Base-by-base conservation (phyloP, 2,888 invertebrate genomes). In the Encarsia formosa region DNA sequence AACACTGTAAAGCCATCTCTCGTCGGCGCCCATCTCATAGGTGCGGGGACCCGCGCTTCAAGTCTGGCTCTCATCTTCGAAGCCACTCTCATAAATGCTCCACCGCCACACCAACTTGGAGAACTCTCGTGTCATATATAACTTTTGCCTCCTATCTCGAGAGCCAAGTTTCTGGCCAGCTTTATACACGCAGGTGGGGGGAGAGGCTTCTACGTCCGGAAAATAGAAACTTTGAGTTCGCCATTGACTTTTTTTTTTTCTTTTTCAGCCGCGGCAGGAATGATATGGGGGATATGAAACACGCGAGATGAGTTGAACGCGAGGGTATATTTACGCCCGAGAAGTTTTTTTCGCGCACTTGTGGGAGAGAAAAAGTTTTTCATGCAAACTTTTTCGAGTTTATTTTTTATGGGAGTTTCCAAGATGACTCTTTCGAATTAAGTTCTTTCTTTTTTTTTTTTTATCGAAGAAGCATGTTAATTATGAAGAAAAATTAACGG, bases 1-100 rank as follows among this genome's bases (percentile, higher is more conserved):
- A 65, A 69, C 65, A 66, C 63, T 61, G 63, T 52, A 63, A 65
- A 59, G 57, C 65, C 65, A 64, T 65, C 56, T 61, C 57, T 59
- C 54, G 48, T 22, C 15, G 46, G 15, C 29, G 59, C 62, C 59
- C 52, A 59, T 59, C 62, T 59, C 60, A 50, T 59, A 48, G 52
- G 45, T 35, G 43, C 39, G 42, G 37, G 39, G 41, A 41, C 34
- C 46, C 23, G 39, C 15, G 41, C 32, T 22, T 46, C n/a, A n/a
- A n/a, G n/a, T n/a, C n/a, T n/a, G n/a, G n/a, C n/a, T n/a, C 38
- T 45, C 56, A 52, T 60, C 48, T 34, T 56, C 56, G 52, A 52
- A 61, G 54, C 57, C 59, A 53, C 57, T 59, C 61, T 63, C 65
- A 61, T 65, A 68, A 66, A 68, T 60, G 61, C 22, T 23, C 18